Evolutionary conservation across 2,888 invertebrate species (phyloP).

Genomic region (Osmoderma eremita): DNA sequence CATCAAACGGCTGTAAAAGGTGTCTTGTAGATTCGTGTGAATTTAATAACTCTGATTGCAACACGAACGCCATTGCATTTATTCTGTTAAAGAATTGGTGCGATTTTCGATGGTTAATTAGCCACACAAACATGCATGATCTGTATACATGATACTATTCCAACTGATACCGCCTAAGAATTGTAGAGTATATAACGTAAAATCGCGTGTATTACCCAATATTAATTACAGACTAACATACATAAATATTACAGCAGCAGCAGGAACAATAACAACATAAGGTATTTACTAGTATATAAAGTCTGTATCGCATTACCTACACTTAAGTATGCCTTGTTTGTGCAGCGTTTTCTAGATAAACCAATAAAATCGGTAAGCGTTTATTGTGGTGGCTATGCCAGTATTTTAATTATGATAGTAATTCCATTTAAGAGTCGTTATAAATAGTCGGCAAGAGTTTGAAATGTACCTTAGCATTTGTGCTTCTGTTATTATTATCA

Average conservation of each 20-base stretch:
- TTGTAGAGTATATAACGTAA: slow-evolving; percentile 17
- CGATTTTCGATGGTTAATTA: slow-evolving; percentile 20
- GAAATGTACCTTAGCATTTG: slow-evolving; percentile 20
- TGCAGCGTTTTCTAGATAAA: slow-evolving; percentile 15
- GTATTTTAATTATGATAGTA: slow-evolving; percentile 31
- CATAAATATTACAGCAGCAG: slow-evolving; percentile 15
- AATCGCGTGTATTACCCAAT: slow-evolving; percentile 10
- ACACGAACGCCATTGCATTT: slow-evolving; percentile 4
- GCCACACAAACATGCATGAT: too few relatives aligned
- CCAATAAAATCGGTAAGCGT: slow-evolving; percentile 19
- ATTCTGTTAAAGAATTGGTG: not conserved
- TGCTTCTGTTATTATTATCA: slow-evolving; percentile 17
- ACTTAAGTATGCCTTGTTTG: slow-evolving; percentile 8
- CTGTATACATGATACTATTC: not conserved
- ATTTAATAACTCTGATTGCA: slow-evolving; percentile 7
- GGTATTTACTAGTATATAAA: slow-evolving; percentile 10
- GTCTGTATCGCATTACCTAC: slow-evolving; percentile 3
- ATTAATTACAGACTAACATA: not conserved
- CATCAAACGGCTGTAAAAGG: too few relatives aligned
- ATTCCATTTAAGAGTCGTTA: slow-evolving; percentile 22
- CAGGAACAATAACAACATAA: slow-evolving; percentile 14
- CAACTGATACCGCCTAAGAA: slow-evolving; percentile 9
- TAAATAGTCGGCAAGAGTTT: slow-evolving; percentile 25
- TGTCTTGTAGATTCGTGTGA: slow-evolving; percentile 5
- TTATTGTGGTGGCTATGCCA: slow-evolving; percentile 25